A percentile compares a stretch with the other conserved stretches of the same genome.
Conservation (phyloP, 2,888 invertebrate species). For the Aphodius granarius region DNA sequence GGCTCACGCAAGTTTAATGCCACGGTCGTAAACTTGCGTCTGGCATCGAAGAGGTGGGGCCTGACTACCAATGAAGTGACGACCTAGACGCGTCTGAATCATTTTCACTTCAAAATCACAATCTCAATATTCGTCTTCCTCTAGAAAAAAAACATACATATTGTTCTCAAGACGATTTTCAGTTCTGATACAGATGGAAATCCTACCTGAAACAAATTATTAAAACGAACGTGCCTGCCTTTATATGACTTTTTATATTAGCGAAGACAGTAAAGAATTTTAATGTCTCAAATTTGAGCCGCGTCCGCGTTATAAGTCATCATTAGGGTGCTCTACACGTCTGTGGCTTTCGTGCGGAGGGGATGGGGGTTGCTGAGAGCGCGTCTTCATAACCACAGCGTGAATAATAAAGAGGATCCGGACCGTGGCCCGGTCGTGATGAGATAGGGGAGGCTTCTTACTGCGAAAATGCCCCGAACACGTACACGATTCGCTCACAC, state of each 20-base stretch:
- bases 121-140: too few relatives aligned
- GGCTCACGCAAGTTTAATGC: conserved; percentile 34
- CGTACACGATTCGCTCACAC: not conserved
- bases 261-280: not conserved
- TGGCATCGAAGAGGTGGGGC: conserved; percentile 34
- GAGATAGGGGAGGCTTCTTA: not conserved
- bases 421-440: not conserved
- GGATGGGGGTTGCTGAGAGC: conserved; percentile 15
- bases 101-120: too few relatives aligned
- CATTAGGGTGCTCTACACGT: conserved; percentile 40
- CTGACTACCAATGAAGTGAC: not conserved
- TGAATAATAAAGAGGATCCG: conserved; percentile 43
- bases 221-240: not conserved
- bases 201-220: not conserved
- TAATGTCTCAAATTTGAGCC: not conserved
- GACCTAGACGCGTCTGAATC: not conserved
- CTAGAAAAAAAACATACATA: too few relatives aligned
- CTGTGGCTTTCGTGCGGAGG: conserved; percentile 16
- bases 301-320: conserved; percentile 30
- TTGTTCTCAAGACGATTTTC: too few relatives aligned
- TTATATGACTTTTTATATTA: not conserved
- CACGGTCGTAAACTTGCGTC: conserved; percentile 38
- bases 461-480: not conserved
- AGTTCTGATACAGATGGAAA: too few relatives aligned
- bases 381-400: conserved; percentile 39